These are phyloP conservation scores for Phrynocephalus forsythii DNA, from an alignment of 2,797 vertebrate genomes.

Conservation along the genomic window DNA sequence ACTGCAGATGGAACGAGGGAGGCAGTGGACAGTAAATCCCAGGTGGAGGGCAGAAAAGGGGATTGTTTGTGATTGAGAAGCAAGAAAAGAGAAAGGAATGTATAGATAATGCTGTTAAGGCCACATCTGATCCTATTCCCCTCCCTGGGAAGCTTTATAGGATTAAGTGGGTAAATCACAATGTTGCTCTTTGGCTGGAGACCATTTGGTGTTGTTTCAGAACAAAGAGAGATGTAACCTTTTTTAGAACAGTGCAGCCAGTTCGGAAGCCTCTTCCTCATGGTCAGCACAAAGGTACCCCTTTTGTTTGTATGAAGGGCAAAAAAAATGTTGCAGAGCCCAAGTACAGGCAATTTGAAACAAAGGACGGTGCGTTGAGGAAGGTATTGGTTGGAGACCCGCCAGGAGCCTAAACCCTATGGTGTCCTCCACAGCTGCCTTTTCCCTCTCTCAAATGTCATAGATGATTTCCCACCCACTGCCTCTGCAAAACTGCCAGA, in stretches of 20 bases:
- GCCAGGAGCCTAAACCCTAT: too few relatives aligned
- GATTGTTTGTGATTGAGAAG: constrained; percentile 4
- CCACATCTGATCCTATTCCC: background rate
- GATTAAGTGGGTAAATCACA: background rate
- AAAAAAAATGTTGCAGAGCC: background rate
- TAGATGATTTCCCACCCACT: background rate
- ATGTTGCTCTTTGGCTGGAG: background rate
- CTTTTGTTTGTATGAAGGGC: background rate
- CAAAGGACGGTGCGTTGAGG: background rate
- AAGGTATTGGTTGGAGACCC: background rate
- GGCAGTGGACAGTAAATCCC: background rate
- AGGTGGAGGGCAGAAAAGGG: background rate
- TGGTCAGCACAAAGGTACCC: too few relatives aligned
- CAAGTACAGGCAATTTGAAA: background rate
- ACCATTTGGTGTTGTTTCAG: too few relatives aligned
- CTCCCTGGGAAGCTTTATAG: background rate
- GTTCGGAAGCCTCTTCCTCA: background rate
- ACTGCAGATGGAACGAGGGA: background rate
- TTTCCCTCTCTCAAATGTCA: background rate
- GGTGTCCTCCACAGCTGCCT: too few relatives aligned
- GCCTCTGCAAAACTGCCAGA: background rate
- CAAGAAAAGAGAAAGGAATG: constrained; percentile 4
- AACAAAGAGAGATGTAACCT: too few relatives aligned
- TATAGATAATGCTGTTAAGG: background rate
- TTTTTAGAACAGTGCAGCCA: too few relatives aligned